phyloP scores from a whole-genome alignment of 2,797 vertebrate species.

The Halcyon smyrnensis region DNA sequence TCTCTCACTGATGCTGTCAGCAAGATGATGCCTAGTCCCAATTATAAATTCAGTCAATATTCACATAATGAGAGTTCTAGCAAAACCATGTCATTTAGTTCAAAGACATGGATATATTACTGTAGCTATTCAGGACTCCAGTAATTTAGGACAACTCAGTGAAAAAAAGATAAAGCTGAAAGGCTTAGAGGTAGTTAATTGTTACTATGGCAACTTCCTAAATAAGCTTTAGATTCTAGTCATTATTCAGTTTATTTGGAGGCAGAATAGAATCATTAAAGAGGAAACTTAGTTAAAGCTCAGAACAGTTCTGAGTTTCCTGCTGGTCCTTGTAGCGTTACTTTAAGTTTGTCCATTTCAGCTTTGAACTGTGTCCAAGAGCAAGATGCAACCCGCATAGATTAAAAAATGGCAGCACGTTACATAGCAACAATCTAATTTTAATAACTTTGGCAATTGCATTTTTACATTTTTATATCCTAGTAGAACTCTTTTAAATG shows the following conservation, averaged over 20 bases:
- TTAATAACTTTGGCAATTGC: background rate
- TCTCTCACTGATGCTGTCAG: slow-evolving; percentile 28
- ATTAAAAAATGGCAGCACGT: background rate
- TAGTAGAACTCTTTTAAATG: background rate
- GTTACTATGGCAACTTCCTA: slow-evolving; percentile 60
- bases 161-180: slow-evolving; percentile 55
- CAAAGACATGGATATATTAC: slow-evolving; percentile 57
- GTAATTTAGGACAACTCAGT: slow-evolving; percentile 56
- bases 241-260: slow-evolving; percentile 60
- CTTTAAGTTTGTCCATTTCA: background rate
- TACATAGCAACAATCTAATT: background rate
- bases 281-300: slow-evolving; percentile 35
- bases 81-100: slow-evolving; percentile 63
- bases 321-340: background rate
- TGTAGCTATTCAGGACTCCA: slow-evolving; percentile 46
- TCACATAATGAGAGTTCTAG: slow-evolving; percentile 53
- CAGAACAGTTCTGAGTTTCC: background rate
- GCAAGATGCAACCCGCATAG: background rate
- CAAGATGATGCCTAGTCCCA: slow-evolving; percentile 29
- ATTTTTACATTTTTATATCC: background rate
- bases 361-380: slow-evolving; percentile 2
- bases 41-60: slow-evolving; percentile 66
- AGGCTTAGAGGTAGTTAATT: slow-evolving; percentile 60
- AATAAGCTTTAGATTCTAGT: slow-evolving; percentile 60
- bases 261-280: slow-evolving; percentile 26